Percentiles rank a stretch among this genome's conserved stretches.
Conservation (phyloP, 2,113 vertebrate genomes). For the Dipodomys stephensi region DNA sequence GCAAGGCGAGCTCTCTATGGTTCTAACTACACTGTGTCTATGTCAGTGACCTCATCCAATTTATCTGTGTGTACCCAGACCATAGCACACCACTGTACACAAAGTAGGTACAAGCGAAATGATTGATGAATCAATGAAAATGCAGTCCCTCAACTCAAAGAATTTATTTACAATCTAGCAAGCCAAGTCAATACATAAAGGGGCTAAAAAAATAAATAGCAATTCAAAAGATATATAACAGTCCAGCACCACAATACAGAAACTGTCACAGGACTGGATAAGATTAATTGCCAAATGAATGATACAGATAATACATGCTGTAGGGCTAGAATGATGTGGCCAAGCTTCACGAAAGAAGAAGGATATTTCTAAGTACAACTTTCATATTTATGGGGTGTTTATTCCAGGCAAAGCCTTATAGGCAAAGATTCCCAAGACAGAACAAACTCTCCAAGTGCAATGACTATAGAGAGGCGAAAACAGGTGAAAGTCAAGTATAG, state of each 20-base stretch:
- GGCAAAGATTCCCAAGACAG: neutral
- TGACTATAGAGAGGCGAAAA: neutral
- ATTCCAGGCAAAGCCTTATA: neutral
- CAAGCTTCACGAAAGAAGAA: constrained; percentile 12
- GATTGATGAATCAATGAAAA: constrained; percentile 74
- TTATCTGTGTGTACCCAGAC: constrained; percentile 28
- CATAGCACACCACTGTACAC: neutral
- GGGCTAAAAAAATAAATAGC: constrained; percentile 71
- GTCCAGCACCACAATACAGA: constrained; percentile 59
- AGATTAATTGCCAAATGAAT: constrained; percentile 77
- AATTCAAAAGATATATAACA: constrained; percentile 75
- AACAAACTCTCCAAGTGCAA: neutral
- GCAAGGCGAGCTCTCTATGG: neutral
- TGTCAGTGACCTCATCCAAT: neutral
- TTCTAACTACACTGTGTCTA: neutral
- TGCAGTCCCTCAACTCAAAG: constrained; percentile 61
- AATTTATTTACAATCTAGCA: constrained; percentile 74
- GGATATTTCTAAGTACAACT: constrained; percentile 1
- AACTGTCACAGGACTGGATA: constrained; percentile 47
- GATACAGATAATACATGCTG: constrained; percentile 66
- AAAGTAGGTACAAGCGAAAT: constrained; percentile 43
- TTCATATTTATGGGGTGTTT: constrained; percentile 59
- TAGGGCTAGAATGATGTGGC: constrained; percentile 31
- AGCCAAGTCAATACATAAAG: constrained; percentile 64
- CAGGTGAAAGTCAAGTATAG: neutral